Percentiles rank a stretch among this genome's conserved stretches.
Evolutionary conservation across 2,113 vertebrate species (phyloP).

Genomic region (Dryoscopus gambensis): DNA sequence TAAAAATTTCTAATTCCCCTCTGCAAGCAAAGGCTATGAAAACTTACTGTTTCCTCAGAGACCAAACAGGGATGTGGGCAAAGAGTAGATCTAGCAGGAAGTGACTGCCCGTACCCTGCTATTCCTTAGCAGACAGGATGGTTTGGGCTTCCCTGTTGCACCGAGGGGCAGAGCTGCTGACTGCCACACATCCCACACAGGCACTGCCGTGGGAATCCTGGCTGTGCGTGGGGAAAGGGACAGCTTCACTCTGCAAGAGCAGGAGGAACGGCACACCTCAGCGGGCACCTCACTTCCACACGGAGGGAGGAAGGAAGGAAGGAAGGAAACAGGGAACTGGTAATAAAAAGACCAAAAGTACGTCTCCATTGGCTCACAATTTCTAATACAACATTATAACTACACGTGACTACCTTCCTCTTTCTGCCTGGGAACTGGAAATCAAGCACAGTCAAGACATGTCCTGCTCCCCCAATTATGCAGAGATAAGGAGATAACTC

Average conservation of each 20-base stretch:
- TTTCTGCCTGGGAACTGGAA: background rate
- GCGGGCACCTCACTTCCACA: rapidly evolving
- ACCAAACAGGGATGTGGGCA: background rate
- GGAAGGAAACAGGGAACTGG: background rate
- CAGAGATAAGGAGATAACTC: background rate
- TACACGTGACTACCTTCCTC: background rate
- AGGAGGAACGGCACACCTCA: background rate
- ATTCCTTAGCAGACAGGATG: background rate
- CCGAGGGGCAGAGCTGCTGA: background rate
- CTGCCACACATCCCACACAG: background rate
- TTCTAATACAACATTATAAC: background rate
- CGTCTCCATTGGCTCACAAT: background rate
- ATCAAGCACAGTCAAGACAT: background rate
- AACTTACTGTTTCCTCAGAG: background rate
- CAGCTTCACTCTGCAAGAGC: background rate
- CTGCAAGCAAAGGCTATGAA: background rate
- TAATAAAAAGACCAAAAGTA: background rate
- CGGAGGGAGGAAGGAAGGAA: background rate
- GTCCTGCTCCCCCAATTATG: background rate
- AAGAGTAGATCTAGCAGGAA: background rate
- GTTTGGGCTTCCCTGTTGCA: background rate
- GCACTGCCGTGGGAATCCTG: background rate
- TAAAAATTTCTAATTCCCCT: background rate
- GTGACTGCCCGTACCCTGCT: background rate
- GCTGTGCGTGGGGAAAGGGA: rapidly evolving